These are phyloP conservation scores for Drosophila subquinaria DNA, from an alignment of 2,888 invertebrate genomes.

Conservation along the genomic window DNA sequence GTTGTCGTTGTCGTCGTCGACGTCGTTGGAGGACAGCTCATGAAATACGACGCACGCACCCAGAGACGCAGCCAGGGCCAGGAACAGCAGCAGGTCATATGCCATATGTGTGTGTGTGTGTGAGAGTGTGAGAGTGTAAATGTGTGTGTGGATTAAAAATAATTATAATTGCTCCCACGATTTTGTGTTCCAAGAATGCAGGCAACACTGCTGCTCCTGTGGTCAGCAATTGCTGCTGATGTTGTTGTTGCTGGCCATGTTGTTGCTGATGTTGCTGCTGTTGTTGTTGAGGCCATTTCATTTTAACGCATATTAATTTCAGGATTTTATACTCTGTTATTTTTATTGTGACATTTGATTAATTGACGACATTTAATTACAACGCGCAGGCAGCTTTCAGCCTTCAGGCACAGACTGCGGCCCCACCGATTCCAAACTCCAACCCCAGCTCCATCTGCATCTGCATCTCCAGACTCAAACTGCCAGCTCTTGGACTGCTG, in stretches of 20 bases:
- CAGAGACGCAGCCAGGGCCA: constrained; percentile 45
- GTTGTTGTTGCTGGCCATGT: constrained; percentile 41
- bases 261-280: constrained; percentile 50
- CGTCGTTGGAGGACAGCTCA: constrained; percentile 75
- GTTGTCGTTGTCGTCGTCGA: constrained; percentile 57
- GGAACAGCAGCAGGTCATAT: constrained; percentile 52
- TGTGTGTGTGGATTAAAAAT: constrained; percentile 79
- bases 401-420: constrained; percentile 63
- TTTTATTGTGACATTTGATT: constrained; percentile 85
- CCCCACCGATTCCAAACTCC: constrained; percentile 12
- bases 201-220: constrained; percentile 52
- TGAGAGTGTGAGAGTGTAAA: constrained; percentile 37
- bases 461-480: constrained; percentile 8
- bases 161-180: constrained; percentile 86
- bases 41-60: constrained; percentile 78
- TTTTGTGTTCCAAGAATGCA: constrained; percentile 82
- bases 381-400: constrained; percentile 77
- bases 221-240: constrained; percentile 69
- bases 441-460: constrained; percentile 17
- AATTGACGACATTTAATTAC: constrained; percentile 86
- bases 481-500: constrained; percentile 6
- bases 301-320: constrained; percentile 83
- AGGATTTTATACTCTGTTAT: constrained; percentile 81
- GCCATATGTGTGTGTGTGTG: constrained; percentile 57
- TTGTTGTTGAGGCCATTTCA: constrained; percentile 76